phyloP scores from a whole-genome alignment of 2,113 vertebrate genomes.

The Trematocara variabile region DNA sequence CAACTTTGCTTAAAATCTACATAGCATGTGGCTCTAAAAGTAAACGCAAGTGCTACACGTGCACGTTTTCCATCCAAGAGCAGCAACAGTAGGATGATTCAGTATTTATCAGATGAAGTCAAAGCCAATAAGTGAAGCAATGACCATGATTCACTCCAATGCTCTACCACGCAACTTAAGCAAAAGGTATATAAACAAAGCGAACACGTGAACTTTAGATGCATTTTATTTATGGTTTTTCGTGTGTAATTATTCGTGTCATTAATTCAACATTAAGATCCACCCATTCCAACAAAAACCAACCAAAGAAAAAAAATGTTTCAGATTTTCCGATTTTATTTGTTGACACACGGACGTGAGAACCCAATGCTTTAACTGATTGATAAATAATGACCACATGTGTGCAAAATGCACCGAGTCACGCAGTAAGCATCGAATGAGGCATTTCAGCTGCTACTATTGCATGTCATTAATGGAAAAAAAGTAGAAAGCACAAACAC shows the following conservation, averaged over 20 bases:
- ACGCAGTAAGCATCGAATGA: neutral
- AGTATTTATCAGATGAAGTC: neutral
- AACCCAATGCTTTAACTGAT: neutral
- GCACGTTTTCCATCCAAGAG: neutral
- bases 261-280: neutral
- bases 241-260: fast-evolving
- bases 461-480: neutral
- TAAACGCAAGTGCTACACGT: neutral
- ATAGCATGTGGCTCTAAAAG: neutral
- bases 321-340: fast-evolving
- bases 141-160: neutral
- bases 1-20: neutral
- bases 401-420: neutral
- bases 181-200: neutral
- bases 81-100: neutral
- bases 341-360: neutral
- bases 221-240: neutral
- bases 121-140: neutral
- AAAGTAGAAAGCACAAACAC: neutral
- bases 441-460: neutral
- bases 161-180: neutral
- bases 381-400: neutral
- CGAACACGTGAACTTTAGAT: fast-evolving
- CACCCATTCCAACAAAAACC: neutral
- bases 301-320: neutral